Evolutionary conservation across 1,140 invertebrate species (phyloP).

Genomic region (Drosophila murphyi): DNA sequence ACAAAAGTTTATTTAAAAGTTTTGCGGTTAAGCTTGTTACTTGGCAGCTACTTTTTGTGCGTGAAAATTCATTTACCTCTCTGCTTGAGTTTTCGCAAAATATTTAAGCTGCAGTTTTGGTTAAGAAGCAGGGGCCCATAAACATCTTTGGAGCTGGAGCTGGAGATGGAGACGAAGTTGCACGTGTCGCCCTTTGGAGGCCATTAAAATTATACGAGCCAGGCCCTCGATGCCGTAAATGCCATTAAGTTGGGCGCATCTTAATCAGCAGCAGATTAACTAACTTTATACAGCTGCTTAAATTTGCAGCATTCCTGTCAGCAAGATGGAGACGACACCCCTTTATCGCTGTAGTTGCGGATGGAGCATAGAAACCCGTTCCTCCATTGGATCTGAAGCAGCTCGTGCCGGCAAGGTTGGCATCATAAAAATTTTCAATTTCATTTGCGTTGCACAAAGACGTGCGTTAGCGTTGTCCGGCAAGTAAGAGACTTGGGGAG

Average conservation of each 20-base stretch:
- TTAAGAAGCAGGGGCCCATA: slow-evolving; percentile 47
- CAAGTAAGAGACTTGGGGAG: not conserved
- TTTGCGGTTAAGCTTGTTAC: slow-evolving; percentile 80
- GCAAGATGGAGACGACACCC: not conserved
- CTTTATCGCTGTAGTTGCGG: not conserved
- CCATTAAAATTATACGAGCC: slow-evolving; percentile 74
- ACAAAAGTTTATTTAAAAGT: slow-evolving; percentile 80
- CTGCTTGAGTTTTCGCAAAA: slow-evolving; percentile 51
- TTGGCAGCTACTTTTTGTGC: slow-evolving; percentile 71
- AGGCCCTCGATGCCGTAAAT: slow-evolving; percentile 58
- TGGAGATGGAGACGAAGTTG: not conserved
- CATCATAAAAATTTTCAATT: slow-evolving; percentile 83
- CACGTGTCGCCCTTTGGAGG: slow-evolving; percentile 53
- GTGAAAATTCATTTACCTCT: slow-evolving; percentile 53
- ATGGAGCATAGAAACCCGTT: no score
- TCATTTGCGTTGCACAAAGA: slow-evolving; percentile 74
- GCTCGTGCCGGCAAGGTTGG: slow-evolving; percentile 38
- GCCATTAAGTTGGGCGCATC: slow-evolving; percentile 48
- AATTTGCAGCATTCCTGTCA: slow-evolving; percentile 66
- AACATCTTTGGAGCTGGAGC: slow-evolving; percentile 41
- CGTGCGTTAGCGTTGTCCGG: slow-evolving; percentile 25
- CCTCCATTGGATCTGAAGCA: not conserved
- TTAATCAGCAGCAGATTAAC: slow-evolving; percentile 77
- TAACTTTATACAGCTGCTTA: slow-evolving; percentile 75
- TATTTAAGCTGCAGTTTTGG: slow-evolving; percentile 64